These are phyloP conservation scores for Achroia grisella DNA, from an alignment of 1,140 invertebrate species.

Conservation along the genomic window DNA sequence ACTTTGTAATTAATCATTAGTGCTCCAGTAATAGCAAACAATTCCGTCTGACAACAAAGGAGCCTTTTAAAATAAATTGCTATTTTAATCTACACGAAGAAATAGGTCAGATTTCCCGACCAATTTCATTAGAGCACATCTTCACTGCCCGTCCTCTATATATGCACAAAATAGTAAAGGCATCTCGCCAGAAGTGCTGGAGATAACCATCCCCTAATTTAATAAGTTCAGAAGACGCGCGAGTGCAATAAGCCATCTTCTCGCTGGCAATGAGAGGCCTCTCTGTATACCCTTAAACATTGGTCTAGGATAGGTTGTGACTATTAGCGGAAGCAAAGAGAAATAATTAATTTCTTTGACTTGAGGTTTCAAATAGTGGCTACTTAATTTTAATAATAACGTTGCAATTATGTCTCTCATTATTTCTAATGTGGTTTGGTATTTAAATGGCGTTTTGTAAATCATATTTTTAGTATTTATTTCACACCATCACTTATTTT, in stretches of 20 bases:
- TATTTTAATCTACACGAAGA: neutral
- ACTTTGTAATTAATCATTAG: no score
- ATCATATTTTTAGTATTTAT: no score
- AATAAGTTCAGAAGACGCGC: conserved; percentile 21
- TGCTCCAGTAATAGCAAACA: no score
- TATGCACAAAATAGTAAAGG: neutral
- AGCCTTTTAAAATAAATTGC: neutral
- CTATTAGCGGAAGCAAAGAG: conserved; percentile 1
- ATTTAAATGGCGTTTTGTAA: no score
- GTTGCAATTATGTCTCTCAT: neutral
- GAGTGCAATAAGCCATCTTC: conserved; percentile 18
- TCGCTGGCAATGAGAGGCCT: conserved; percentile 14
- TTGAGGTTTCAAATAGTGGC: neutral
- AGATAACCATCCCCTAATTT: conserved; percentile 24
- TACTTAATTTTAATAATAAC: neutral
- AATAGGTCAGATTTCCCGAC: neutral
- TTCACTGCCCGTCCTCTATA: no score
- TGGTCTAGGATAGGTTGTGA: neutral
- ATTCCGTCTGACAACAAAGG: no score
- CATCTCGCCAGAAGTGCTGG: conserved; percentile 9
- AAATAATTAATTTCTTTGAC: neutral
- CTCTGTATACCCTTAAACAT: conserved; percentile 3
- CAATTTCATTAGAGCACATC: neutral
- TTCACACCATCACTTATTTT: no score
- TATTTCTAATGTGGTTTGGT: no score